These are phyloP conservation scores for Drosophila longiperda DNA, from an alignment of 2,888 invertebrate genomes.

Conservation along the genomic window DNA sequence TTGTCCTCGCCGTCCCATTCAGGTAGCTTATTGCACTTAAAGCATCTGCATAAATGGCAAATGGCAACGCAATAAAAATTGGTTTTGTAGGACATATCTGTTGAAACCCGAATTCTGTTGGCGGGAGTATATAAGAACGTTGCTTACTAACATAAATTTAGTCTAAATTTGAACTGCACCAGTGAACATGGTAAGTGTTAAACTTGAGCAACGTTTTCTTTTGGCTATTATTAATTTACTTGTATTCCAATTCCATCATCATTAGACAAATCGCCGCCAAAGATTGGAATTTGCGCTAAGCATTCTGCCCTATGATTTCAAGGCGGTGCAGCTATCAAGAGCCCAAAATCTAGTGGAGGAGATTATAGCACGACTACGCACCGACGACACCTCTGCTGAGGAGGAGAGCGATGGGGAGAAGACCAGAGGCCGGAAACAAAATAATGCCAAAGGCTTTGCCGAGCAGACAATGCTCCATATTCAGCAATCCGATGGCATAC, in stretches of 20 bases:
- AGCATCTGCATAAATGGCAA: constrained; percentile 50
- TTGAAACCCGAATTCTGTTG: not conserved
- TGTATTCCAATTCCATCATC: not conserved
- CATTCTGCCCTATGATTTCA: constrained; percentile 54
- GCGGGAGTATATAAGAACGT: constrained; percentile 47
- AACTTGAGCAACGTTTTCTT: no score
- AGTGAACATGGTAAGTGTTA: constrained; percentile 57
- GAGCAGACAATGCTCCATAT: constrained; percentile 61
- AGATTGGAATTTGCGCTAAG: constrained; percentile 64
- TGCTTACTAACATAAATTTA: constrained; percentile 25
- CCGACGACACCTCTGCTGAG: constrained; percentile 30
- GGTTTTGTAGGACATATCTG: constrained; percentile 39
- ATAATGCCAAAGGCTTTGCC: constrained; percentile 52
- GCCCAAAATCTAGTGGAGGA: constrained; percentile 55
- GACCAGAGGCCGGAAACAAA: constrained; percentile 5
- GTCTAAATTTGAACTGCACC: constrained; percentile 51
- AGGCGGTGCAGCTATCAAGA: constrained; percentile 34
- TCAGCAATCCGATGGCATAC: constrained; percentile 39
- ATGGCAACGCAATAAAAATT: constrained; percentile 24
- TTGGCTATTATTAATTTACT: not conserved
- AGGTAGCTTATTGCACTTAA: constrained; percentile 1
- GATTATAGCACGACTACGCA: constrained; percentile 54
- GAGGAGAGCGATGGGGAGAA: constrained; percentile 51
- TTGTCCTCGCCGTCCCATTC: not conserved
- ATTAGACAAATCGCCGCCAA: constrained; percentile 61